Evolutionary conservation across 2,113 vertebrate genomes (phyloP).

Genomic region (Passer domesticus): DNA sequence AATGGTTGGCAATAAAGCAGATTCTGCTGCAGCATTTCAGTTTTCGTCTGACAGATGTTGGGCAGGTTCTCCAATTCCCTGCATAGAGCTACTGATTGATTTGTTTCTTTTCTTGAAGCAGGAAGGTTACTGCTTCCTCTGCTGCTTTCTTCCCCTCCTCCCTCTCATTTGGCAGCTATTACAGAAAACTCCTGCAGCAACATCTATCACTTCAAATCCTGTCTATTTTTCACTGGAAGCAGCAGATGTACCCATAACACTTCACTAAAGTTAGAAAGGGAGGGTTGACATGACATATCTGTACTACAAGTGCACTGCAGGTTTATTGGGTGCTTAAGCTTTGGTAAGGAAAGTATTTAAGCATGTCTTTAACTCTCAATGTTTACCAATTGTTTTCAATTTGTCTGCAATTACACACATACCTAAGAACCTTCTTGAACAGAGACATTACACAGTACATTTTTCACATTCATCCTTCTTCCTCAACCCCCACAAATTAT

Average conservation of each 20-base stretch:
- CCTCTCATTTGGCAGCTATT: conserved; percentile 32
- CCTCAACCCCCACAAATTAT: background rate
- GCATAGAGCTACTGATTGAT: conserved; percentile 37
- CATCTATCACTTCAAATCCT: conserved; percentile 38
- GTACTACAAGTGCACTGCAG: background rate
- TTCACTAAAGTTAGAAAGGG: conserved; percentile 35
- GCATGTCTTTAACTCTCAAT: background rate
- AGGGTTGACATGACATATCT: conserved; percentile 12
- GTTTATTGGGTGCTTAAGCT: background rate
- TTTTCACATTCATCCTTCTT: background rate
- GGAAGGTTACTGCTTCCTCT: conserved; percentile 24
- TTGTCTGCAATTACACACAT: background rate
- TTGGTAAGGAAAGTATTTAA: background rate
- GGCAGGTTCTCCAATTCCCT: background rate
- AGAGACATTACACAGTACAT: background rate
- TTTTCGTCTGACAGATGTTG: conserved; percentile 2
- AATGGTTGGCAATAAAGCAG: background rate
- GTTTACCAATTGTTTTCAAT: background rate
- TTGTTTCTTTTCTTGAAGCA: conserved; percentile 44
- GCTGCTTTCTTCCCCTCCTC: background rate
- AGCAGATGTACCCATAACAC: conserved; percentile 49
- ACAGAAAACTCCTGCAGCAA: conserved; percentile 44
- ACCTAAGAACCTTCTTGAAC: background rate
- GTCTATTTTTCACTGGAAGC: conserved; percentile 39
- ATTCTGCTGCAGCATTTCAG: background rate